Evolutionary conservation across 2,888 invertebrate species (phyloP).

Genomic region (Pseudolycoriella hygida): DNA sequence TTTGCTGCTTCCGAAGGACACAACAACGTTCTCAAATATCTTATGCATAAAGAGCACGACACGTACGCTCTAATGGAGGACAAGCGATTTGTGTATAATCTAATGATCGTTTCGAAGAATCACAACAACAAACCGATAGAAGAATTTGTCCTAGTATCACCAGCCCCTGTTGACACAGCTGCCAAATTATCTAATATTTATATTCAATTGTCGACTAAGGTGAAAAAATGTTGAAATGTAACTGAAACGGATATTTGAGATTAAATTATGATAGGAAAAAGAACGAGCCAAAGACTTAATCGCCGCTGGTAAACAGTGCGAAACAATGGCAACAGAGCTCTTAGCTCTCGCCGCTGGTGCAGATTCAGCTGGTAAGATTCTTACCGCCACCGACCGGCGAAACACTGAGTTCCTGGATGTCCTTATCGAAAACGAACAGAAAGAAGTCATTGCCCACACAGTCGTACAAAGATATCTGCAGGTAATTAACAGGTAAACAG

Average conservation of each 20-base stretch:
- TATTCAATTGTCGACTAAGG: slow-evolving; percentile 71
- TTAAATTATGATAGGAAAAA: slow-evolving; percentile 50
- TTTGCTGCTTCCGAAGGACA: slow-evolving; percentile 97
- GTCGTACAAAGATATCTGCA: slow-evolving; percentile 92
- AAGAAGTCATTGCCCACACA: slow-evolving; percentile 92
- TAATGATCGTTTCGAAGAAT: slow-evolving; percentile 95
- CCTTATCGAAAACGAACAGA: slow-evolving; percentile 96
- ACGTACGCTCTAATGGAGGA: slow-evolving; percentile 96
- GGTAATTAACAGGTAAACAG: slow-evolving; percentile 45
- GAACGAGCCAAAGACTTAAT: slow-evolving; percentile 94
- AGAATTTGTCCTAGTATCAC: slow-evolving; percentile 94
- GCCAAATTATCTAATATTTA: slow-evolving; percentile 91
- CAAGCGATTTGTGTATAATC: slow-evolving; percentile 90
- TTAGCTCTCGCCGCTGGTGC: slow-evolving; percentile 84
- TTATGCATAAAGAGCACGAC: slow-evolving; percentile 95
- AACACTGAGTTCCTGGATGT: slow-evolving; percentile 93
- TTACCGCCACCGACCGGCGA: slow-evolving; percentile 86
- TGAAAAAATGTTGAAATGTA: no score
- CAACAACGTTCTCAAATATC: slow-evolving; percentile 85
- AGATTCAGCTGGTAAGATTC: slow-evolving; percentile 84
- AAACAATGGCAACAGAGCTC: slow-evolving; percentile 93
- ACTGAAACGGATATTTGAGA: slow-evolving; percentile 6
- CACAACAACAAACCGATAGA: slow-evolving; percentile 91
- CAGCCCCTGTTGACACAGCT: slow-evolving; percentile 97
- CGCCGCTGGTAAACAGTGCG: slow-evolving; percentile 90